phyloP scores from a whole-genome alignment of 2,113 vertebrate genomes.

The Acrocephalus arundinaceus region DNA sequence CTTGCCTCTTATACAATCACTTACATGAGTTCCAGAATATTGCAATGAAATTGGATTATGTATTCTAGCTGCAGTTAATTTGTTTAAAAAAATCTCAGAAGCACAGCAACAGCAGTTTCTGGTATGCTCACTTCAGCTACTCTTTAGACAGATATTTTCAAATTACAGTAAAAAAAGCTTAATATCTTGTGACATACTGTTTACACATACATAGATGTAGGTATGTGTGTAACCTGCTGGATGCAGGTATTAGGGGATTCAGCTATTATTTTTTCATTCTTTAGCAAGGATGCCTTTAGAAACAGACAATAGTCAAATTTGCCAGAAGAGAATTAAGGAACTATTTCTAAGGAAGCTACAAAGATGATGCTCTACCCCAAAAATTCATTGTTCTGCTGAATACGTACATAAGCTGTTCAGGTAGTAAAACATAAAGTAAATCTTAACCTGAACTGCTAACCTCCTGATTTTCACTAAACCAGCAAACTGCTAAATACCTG shows the following conservation, averaged over 20 bases:
- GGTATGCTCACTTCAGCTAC: not conserved
- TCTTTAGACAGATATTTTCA: not conserved
- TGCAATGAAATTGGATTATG: not conserved
- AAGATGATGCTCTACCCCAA: not conserved
- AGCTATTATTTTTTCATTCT: not conserved
- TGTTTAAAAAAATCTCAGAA: not conserved
- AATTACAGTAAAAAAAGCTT: not conserved
- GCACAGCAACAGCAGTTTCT: not conserved
- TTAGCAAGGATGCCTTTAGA: not conserved
- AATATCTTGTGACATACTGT: not conserved
- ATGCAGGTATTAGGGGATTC: not conserved
- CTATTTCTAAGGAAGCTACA: not conserved
- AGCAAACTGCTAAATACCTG: not conserved
- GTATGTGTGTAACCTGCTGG: not conserved
- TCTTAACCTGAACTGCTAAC: not conserved
- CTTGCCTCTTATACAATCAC: not conserved
- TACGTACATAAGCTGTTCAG: not conserved
- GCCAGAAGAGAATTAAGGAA: not conserved
- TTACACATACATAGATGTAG: not conserved
- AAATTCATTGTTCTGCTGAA: not conserved
- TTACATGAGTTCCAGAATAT: not conserved
- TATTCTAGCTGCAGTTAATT: not conserved
- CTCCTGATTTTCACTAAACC: not conserved
- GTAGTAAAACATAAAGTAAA: not conserved
- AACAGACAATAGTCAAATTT: not conserved